These are phyloP conservation scores for Drosophila dunni DNA, from an alignment of 1,140 invertebrate genomes.

Conservation along the genomic window DNA sequence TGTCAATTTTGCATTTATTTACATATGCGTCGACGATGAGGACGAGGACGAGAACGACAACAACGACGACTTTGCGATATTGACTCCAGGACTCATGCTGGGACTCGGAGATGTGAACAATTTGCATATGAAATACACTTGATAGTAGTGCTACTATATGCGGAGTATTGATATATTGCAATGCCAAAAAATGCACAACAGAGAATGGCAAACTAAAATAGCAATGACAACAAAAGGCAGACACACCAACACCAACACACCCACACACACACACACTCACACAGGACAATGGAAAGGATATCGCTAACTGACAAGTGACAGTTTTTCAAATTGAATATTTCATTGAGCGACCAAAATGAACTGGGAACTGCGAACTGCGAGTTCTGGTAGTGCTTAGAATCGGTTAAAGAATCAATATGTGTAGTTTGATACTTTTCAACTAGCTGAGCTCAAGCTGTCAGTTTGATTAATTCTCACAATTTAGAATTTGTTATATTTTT, in stretches of 20 bases:
- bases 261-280: background rate
- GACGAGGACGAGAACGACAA: constrained; percentile 8
- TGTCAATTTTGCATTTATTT: constrained; percentile 39
- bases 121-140: constrained; percentile 70
- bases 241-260: background rate
- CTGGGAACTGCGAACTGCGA: background rate
- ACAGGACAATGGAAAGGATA: constrained; percentile 46
- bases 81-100: constrained; percentile 27
- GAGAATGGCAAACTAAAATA: constrained; percentile 32
- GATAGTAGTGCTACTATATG: constrained; percentile 46
- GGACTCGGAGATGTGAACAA: constrained; percentile 54
- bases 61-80: constrained; percentile 33
- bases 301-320: constrained; percentile 73
- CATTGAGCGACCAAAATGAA: constrained; percentile 6
- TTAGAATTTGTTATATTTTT: background rate
- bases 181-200: constrained; percentile 48
- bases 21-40: constrained; percentile 57
- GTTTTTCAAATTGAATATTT: constrained; percentile 73
- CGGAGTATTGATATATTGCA: constrained; percentile 4
- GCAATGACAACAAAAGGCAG: constrained; percentile 51
- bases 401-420: background rate
- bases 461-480: background rate
- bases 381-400: background rate
- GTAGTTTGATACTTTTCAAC: background rate
- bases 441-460: background rate